Conservation (phyloP, 1,140 invertebrate genomes). For the Brachionus rubens region DNA sequence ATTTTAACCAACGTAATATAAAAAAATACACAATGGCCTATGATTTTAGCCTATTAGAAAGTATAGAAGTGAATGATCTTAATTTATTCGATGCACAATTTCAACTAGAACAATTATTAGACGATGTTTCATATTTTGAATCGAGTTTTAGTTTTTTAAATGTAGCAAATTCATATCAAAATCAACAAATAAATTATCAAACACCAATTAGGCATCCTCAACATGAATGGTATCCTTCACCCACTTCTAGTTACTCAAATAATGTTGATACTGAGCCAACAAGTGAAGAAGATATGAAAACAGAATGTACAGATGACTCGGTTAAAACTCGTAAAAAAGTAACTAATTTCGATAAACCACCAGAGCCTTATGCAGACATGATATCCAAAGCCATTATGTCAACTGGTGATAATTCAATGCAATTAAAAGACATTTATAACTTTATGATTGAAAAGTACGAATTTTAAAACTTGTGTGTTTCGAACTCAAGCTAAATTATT, state of each 20-base stretch:
- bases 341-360: constrained; percentile 21
- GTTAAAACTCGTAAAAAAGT: neutral
- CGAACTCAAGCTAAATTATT: neutral
- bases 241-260: neutral
- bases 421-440: constrained; percentile 39
- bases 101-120: constrained; percentile 1
- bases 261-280: neutral
- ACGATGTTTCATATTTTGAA: constrained; percentile 5
- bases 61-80: neutral
- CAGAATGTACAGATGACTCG: neutral
- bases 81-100: constrained; percentile 6
- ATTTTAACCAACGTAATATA: neutral
- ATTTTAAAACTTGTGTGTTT: neutral
- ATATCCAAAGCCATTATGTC: constrained; percentile 32
- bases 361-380: constrained; percentile 44
- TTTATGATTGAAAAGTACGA: constrained; percentile 22
- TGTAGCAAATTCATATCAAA: neutral
- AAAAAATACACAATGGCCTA: constrained; percentile 25
- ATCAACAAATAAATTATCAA: no score
- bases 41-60: neutral
- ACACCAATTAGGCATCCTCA: neutral
- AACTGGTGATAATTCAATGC: neutral
- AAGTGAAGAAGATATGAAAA: neutral
- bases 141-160: constrained; percentile 29
- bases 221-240: neutral